Conservation (phyloP, 1,140 invertebrate species). For the Phenacoccus solenopsis region DNA sequence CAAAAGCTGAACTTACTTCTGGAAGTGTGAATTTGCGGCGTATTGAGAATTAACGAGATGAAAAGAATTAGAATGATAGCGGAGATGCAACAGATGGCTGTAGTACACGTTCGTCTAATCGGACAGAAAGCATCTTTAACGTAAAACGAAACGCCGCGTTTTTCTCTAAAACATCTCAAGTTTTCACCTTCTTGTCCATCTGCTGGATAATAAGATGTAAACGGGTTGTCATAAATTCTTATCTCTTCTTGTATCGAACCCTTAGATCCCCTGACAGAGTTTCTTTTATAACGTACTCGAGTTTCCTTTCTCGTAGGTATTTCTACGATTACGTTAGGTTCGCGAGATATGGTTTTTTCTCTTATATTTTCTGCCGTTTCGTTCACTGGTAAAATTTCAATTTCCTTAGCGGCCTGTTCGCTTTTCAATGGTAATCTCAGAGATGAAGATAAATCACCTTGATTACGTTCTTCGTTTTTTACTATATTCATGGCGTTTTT, state of each 20-base stretch:
- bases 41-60: conserved; percentile 1
- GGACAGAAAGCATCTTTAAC: conserved; percentile 7
- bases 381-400: conserved; percentile 4
- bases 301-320: background rate
- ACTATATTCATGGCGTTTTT: background rate
- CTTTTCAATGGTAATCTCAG: conserved; percentile 9
- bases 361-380: conserved; percentile 1
- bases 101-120: background rate
- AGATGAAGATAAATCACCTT: conserved; percentile 14
- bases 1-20: background rate
- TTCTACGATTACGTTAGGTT: background rate
- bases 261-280: background rate
- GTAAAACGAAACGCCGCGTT: background rate
- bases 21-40: background rate
- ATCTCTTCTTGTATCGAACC: conserved; percentile 11
- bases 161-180: background rate
- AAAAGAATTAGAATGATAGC: background rate
- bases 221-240: conserved; percentile 10
- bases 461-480: conserved; percentile 9
- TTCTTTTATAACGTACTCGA: conserved; percentile 3
- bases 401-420: background rate
- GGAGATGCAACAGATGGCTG: conserved; percentile 8
- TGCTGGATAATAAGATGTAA: background rate
- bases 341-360: background rate
- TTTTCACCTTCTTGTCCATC: conserved; percentile 7